A percentile compares a stretch with the other conserved stretches of the same genome.
These are phyloP conservation scores for Australoheros scitulus DNA, from an alignment of 2,113 vertebrate genomes.

Conservation along the genomic window DNA sequence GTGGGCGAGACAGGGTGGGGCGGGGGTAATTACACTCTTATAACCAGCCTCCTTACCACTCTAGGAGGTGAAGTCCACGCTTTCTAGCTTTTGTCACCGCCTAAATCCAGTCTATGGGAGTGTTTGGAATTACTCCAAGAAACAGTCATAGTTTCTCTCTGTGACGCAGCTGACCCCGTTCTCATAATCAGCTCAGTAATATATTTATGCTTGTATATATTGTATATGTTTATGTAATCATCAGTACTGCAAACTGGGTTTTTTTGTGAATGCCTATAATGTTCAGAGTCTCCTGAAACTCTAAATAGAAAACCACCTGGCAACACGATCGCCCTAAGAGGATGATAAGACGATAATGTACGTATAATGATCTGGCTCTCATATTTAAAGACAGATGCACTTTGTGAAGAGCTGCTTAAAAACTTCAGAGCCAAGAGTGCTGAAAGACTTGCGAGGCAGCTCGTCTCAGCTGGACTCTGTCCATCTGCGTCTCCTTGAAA, in stretches of 20 bases:
- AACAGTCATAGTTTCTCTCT: not conserved
- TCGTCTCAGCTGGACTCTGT: not conserved
- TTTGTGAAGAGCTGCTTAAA: not conserved
- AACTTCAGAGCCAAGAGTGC: not conserved
- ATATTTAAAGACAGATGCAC: not conserved
- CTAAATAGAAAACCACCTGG: not conserved
- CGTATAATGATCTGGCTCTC: not conserved
- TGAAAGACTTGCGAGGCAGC: not conserved
- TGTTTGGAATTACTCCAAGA: not conserved
- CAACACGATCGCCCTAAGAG: not conserved
- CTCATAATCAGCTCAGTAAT: not conserved
- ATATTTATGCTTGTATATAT: not conserved
- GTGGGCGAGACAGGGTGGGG: constrained; percentile 64
- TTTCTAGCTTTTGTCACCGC: constrained; percentile 15
- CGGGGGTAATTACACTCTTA: constrained; percentile 80
- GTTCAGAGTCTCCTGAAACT: not conserved
- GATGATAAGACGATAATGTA: not conserved
- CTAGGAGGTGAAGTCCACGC: constrained; percentile 39
- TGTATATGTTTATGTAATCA: not conserved
- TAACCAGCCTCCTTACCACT: constrained; percentile 49
- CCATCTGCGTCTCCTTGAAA: constrained; percentile 2
- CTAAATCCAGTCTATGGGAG: constrained; percentile 8
- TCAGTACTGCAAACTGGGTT: not conserved
- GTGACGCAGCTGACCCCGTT: not conserved
- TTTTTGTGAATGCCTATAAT: not conserved